Conservation (phyloP, 2,888 invertebrate genomes). For the Fragum fragum region DNA sequence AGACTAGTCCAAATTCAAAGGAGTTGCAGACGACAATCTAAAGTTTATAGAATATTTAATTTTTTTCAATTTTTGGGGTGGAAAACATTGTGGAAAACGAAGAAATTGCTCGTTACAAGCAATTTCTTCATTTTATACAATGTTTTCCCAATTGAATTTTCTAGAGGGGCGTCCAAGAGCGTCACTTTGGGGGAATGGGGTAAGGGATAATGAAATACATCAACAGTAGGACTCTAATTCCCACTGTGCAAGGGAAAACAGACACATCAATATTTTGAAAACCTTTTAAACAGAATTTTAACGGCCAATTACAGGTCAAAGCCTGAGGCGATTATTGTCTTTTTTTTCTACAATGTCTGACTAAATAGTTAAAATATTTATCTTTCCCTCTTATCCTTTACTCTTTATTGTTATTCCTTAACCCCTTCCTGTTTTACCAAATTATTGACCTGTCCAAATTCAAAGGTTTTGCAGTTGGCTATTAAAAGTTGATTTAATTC, state of each 20-base stretch:
- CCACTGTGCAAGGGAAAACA: not conserved
- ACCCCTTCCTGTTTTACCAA: not conserved
- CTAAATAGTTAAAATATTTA: conserved; percentile 20
- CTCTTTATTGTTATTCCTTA: not conserved
- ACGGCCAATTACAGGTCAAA: conserved; percentile 19
- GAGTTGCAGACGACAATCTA: too few species aligned
- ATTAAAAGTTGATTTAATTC: too few species aligned
- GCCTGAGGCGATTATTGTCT: not conserved
- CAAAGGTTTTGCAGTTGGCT: too few species aligned
- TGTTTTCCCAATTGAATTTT: too few species aligned
- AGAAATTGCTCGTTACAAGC: not conserved
- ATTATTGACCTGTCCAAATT: too few species aligned
- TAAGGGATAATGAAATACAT: not conserved
- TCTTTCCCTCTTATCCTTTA: not conserved
- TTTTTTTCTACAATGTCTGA: conserved; percentile 5
- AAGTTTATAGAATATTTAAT: too few species aligned
- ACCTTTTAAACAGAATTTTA: conserved; percentile 21
- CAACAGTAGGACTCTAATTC: not conserved
- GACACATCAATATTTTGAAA: conserved; percentile 18
- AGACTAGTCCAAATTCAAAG: too few species aligned
- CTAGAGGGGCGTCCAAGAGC: too few species aligned
- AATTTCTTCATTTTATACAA: too few species aligned
- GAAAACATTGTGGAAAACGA: too few species aligned
- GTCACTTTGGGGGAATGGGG: not conserved
- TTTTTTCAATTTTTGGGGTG: too few species aligned